These are phyloP conservation scores for Pimpla rufipes DNA, from an alignment of 2,888 invertebrate species.

Conservation along the genomic window DNA sequence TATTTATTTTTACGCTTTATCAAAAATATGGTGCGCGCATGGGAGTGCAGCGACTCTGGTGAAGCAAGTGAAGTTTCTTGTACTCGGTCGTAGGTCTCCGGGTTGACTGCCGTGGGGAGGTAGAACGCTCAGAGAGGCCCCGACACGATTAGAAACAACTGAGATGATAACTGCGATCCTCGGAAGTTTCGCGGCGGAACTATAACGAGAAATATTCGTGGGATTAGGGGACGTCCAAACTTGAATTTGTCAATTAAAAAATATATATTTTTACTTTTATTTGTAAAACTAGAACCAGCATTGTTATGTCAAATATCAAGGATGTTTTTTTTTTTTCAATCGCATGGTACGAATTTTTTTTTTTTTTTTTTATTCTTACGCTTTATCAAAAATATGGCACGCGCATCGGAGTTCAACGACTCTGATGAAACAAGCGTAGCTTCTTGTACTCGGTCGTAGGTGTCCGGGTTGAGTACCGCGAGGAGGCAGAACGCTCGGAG, in stretches of 20 bases:
- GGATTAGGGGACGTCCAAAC: background rate
- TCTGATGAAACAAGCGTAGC: background rate
- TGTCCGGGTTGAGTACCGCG: background rate
- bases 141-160: constrained; percentile 58
- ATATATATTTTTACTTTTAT: too few relatives aligned
- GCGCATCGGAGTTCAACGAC: background rate
- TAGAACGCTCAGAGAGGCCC: background rate
- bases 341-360: too few relatives aligned
- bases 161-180: constrained; percentile 23
- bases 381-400: too few relatives aligned
- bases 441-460: background rate
- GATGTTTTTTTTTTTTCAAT: too few relatives aligned
- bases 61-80: background rate
- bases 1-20: too few relatives aligned
- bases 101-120: background rate
- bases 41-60: background rate
- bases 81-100: background rate
- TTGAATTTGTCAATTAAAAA: too few relatives aligned
- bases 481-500: background rate
- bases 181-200: background rate
- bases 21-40: too few relatives aligned
- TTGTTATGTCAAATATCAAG: too few relatives aligned
- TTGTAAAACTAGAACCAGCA: too few relatives aligned
- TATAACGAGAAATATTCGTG: constrained; percentile 28
- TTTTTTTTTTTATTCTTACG: too few relatives aligned